A percentile compares a stretch with the other conserved stretches of the same genome.
phyloP scores from a whole-genome alignment of 1,140 invertebrate genomes.

The Drosophila baimaii region DNA sequence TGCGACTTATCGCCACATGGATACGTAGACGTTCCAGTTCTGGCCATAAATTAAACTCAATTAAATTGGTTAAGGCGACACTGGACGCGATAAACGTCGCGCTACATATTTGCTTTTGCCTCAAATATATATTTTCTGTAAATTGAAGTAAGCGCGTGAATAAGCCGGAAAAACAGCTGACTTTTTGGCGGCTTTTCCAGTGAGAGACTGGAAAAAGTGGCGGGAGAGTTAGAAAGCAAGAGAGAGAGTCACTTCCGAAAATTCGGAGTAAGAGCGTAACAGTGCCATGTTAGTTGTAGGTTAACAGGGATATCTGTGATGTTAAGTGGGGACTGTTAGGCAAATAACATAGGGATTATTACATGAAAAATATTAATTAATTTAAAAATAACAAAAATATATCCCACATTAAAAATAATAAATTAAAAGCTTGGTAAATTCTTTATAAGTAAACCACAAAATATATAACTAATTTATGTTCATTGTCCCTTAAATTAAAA shows the following conservation, averaged over 20 bases:
- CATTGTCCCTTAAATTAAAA: background rate
- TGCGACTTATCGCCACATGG: conserved; percentile 30
- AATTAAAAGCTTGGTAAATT: background rate
- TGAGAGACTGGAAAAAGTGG: conserved; percentile 18
- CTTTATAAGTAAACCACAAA: background rate
- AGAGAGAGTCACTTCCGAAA: conserved; percentile 1
- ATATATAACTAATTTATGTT: background rate
- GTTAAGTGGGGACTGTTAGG: background rate
- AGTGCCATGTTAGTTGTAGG: conserved; percentile 21
- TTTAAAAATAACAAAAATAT: background rate
- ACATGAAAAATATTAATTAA: background rate
- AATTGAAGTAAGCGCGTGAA: conserved; percentile 9
- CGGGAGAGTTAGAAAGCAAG: conserved; percentile 3
- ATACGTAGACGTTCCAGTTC: conserved; percentile 38
- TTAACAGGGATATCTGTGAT: background rate
- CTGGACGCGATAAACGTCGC: conserved; percentile 45
- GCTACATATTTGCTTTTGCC: conserved; percentile 39
- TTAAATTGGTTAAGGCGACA: conserved; percentile 51
- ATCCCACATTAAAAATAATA: too few relatives aligned
- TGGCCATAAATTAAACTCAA: conserved; percentile 62
- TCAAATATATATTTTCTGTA: conserved; percentile 5
- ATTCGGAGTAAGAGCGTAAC: conserved; percentile 63
- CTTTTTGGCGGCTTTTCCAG: conserved; percentile 69
- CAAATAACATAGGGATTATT: background rate
- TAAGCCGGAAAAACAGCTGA: conserved; percentile 57